A percentile compares a stretch with the other conserved stretches of the same genome.
Evolutionary conservation across 2,113 vertebrate species (phyloP).

Genomic region (Lagopus muta): DNA sequence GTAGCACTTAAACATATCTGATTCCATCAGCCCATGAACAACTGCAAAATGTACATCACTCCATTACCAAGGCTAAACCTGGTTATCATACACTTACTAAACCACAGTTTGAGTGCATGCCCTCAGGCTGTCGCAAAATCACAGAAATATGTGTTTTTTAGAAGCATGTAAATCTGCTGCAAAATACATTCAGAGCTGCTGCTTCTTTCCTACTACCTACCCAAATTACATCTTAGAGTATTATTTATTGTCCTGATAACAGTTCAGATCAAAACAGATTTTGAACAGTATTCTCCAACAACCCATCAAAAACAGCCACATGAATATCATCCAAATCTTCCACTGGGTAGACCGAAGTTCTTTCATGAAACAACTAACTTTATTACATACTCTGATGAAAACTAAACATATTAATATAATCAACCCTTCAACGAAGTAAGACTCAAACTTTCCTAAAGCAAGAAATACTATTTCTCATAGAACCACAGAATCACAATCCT

Average conservation of each 20-base stretch:
- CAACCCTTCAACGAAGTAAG: background rate
- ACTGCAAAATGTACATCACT: background rate
- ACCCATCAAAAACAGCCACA: background rate
- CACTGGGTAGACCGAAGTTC: background rate
- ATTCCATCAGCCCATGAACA: background rate
- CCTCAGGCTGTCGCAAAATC: background rate
- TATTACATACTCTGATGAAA: background rate
- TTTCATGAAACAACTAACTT: background rate
- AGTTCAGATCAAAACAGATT: too few species aligned
- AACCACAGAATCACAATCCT: too few species aligned
- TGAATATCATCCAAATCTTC: background rate
- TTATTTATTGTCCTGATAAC: too few species aligned
- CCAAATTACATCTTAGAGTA: background rate
- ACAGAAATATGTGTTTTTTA: rapidly evolving
- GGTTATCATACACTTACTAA: background rate
- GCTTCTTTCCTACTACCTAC: background rate
- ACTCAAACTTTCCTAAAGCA: background rate
- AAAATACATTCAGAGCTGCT: background rate
- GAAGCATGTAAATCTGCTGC: background rate
- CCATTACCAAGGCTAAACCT: background rate
- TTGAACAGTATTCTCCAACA: background rate
- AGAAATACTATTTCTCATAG: background rate
- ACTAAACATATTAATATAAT: background rate
- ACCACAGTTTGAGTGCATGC: background rate
- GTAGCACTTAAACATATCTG: background rate